Evolutionary conservation across 2,888 invertebrate species (phyloP).

Genomic region (Argyresthia albistria): DNA sequence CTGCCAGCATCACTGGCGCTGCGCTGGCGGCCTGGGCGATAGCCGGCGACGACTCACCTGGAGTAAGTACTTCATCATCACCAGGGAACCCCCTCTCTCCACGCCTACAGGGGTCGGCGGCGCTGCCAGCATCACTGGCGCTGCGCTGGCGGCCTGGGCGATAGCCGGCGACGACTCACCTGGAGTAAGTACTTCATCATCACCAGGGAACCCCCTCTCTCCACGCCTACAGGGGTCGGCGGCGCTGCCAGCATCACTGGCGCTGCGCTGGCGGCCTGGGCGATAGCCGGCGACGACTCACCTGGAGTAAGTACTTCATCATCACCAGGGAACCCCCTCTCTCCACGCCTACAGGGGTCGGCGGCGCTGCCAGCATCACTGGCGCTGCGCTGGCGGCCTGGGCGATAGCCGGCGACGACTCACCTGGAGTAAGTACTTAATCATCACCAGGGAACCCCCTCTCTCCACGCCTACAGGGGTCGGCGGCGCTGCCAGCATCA

Average conservation of each 20-base stretch:
- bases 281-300: conserved; percentile 71
- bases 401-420: conserved; percentile 72
- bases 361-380: conserved; percentile 72
- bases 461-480: too few species aligned
- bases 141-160: conserved; percentile 73
- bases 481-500: conserved; percentile 73
- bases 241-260: conserved; percentile 74
- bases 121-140: conserved; percentile 73
- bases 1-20: conserved; percentile 74
- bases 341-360: conserved; percentile 71
- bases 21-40: conserved; percentile 74
- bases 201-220: too few species aligned
- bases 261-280: conserved; percentile 73
- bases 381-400: conserved; percentile 75
- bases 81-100: too few species aligned
- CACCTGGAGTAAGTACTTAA: conserved; percentile 49
- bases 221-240: conserved; percentile 70
- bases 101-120: conserved; percentile 71
- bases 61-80: conserved; percentile 29
- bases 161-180: conserved; percentile 70
- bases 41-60: conserved; percentile 66
- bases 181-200: conserved; percentile 30
- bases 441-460: too few species aligned
- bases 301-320: conserved; percentile 32
- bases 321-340: too few species aligned